Conservation (phyloP, 2,113 vertebrate species). For the Actenoides hombroni region DNA sequence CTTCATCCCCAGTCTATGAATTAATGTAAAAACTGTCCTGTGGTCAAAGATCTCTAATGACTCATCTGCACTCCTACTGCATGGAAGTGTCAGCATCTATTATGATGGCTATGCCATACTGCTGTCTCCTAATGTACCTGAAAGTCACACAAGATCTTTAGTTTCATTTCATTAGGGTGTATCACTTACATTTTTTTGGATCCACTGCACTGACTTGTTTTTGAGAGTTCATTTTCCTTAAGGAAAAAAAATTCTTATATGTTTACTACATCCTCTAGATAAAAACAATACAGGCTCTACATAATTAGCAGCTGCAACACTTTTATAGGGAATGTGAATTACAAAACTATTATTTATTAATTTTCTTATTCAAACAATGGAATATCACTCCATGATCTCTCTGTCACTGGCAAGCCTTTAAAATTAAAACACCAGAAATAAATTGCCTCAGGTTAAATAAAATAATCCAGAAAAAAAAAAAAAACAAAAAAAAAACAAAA, state of each 20-base stretch:
- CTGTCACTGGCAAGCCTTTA: background rate
- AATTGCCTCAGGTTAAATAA: constrained; percentile 12
- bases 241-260: background rate
- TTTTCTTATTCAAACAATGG: constrained; percentile 27
- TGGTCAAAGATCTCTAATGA: background rate
- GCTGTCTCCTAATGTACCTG: background rate
- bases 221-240: background rate
- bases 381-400: background rate
- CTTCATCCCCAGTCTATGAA: background rate
- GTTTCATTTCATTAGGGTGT: background rate
- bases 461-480: background rate
- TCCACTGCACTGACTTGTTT: background rate
- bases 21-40: background rate
- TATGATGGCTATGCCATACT: rapidly evolving
- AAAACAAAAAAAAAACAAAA: constrained; percentile 51
- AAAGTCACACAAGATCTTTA: background rate
- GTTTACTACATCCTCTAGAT: background rate
- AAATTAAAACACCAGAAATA: constrained; percentile 1
- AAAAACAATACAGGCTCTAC: background rate
- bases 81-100: background rate
- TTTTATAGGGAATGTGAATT: background rate
- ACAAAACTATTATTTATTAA: background rate
- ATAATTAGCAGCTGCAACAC: background rate
- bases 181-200: background rate
- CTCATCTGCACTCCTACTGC: background rate